phyloP scores from a whole-genome alignment of 2,113 vertebrate genomes.

The Puntigrus tetrazona region DNA sequence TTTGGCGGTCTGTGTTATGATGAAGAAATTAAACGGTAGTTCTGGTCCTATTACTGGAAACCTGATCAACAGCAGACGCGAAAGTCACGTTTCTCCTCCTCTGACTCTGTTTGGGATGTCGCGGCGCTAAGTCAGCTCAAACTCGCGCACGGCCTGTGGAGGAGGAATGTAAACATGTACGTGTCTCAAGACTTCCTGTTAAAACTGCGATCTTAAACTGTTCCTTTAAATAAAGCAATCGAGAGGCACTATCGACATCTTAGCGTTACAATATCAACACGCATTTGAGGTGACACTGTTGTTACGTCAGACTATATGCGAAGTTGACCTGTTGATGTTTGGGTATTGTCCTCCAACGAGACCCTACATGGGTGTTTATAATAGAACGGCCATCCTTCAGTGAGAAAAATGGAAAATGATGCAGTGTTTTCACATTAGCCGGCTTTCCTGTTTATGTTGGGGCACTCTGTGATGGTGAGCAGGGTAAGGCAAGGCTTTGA shows the following conservation, averaged over 20 bases:
- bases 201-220: neutral
- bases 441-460: slow-evolving; percentile 60
- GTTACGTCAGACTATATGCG: neutral
- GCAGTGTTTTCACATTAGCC: slow-evolving; percentile 53
- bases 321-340: slow-evolving; percentile 22
- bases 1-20: slow-evolving; percentile 36
- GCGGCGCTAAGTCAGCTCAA: neutral
- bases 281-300: neutral
- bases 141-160: neutral
- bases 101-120: neutral
- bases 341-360: slow-evolving; percentile 13
- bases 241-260: neutral
- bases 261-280: slow-evolving; percentile 11
- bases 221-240: neutral
- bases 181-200: neutral
- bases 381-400: slow-evolving; percentile 32
- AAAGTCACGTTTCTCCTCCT: neutral
- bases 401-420: slow-evolving; percentile 57
- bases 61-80: slow-evolving; percentile 37
- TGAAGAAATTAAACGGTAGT: slow-evolving; percentile 55
- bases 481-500: slow-evolving; percentile 53
- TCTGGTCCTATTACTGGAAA: slow-evolving; percentile 42
- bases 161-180: neutral
- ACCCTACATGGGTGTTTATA: slow-evolving; percentile 38
- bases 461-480: slow-evolving; percentile 51